Conservation (phyloP, 2,888 invertebrate genomes). For the Disparrhopalites patrizii region DNA sequence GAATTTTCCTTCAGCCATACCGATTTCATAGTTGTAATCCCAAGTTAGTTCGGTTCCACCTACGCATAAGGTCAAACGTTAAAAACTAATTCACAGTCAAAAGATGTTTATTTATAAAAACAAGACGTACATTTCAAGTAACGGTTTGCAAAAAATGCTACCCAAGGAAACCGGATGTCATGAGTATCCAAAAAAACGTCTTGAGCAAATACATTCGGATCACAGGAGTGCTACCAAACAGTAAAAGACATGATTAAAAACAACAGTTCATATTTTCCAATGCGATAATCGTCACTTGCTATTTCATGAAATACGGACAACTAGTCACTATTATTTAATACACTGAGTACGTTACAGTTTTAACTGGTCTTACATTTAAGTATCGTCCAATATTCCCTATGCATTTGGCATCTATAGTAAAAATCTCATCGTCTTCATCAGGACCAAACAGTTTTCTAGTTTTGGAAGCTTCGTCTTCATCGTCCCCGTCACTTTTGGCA, state of each 20-base stretch:
- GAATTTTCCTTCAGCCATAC: slow-evolving; percentile 80
- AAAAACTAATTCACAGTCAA: neutral
- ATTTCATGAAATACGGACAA: no score
- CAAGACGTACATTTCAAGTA: slow-evolving; percentile 57
- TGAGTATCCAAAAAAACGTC: slow-evolving; percentile 99
- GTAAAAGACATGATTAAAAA: neutral
- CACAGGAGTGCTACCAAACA: slow-evolving; percentile 66
- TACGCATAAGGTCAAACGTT: neutral
- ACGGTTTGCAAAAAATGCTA: slow-evolving; percentile 81
- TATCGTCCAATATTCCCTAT: slow-evolving; percentile 95
- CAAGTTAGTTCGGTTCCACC: slow-evolving; percentile 87
- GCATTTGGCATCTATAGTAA: slow-evolving; percentile 86
- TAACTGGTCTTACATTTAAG: slow-evolving; percentile 76
- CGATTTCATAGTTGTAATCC: slow-evolving; percentile 97
- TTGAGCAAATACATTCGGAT: slow-evolving; percentile 94
- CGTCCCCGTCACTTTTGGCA: neutral
- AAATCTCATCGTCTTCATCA: slow-evolving; percentile 77
- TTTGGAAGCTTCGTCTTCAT: slow-evolving; percentile 5
- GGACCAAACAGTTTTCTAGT: slow-evolving; percentile 64
- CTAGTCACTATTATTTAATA: neutral
- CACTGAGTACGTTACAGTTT: no score
- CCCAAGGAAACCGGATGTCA: slow-evolving; percentile 92
- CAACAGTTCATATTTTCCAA: neutral
- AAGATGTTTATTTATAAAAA: neutral
- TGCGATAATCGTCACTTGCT: neutral